A percentile compares a stretch with the other conserved stretches of the same genome.
Conservation (phyloP, 2,797 vertebrate species). For the Hydrophis major region DNA sequence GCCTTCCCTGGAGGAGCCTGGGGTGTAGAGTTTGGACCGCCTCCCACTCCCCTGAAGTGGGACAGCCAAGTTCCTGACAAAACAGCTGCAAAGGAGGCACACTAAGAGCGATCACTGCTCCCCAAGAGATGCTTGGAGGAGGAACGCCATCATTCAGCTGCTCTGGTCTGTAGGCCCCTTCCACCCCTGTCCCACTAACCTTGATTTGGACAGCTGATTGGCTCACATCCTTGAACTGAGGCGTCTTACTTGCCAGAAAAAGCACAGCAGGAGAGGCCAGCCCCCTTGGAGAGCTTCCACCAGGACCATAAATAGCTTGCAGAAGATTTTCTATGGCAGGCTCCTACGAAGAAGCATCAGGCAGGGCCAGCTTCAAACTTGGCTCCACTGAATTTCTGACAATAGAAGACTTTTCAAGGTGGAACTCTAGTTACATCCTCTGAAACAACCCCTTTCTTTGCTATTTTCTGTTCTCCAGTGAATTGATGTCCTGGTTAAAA, state of each 20-base stretch:
- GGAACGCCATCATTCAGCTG: neutral
- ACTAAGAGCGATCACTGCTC: rapidly evolving
- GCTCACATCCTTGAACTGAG: neutral
- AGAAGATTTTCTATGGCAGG: neutral
- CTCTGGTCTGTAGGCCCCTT: neutral
- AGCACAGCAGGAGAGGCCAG: neutral
- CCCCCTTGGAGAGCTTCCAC: neutral
- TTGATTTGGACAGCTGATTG: neutral
- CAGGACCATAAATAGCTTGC: neutral
- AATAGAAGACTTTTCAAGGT: neutral
- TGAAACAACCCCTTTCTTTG: neutral
- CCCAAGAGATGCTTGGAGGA: neutral
- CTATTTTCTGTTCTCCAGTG: neutral
- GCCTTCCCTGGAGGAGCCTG: neutral
- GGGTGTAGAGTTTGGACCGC: neutral
- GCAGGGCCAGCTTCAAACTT: neutral
- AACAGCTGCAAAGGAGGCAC: neutral
- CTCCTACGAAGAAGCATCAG: neutral
- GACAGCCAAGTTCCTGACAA: neutral
- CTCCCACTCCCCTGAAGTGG: neutral
- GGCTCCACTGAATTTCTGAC: neutral
- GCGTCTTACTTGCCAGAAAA: neutral
- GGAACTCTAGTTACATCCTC: neutral
- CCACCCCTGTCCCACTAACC: neutral
- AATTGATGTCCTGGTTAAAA: neutral